phyloP scores from a whole-genome alignment of 2,888 invertebrate genomes.

The Neuroscelio doddi region DNA sequence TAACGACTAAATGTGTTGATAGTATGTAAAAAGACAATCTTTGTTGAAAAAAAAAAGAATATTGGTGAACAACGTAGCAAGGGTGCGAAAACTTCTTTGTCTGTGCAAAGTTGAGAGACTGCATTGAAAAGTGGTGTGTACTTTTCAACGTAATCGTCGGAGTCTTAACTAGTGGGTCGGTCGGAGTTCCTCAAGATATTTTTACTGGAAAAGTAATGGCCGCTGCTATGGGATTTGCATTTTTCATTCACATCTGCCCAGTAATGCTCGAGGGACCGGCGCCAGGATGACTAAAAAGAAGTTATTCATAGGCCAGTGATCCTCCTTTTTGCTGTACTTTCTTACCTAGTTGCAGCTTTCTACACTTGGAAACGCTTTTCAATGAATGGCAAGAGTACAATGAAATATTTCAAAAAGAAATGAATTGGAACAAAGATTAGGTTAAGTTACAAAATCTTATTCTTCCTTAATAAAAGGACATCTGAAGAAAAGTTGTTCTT shows the following conservation, averaged over 20 bases:
- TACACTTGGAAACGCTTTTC: slow-evolving; percentile 21
- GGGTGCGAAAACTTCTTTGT: slow-evolving; percentile 21
- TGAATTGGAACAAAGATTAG: slow-evolving; percentile 8
- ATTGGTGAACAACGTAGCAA: slow-evolving; percentile 21
- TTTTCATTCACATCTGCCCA: slow-evolving; percentile 45
- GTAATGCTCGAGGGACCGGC: slow-evolving; percentile 44
- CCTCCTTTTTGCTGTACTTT: slow-evolving; percentile 22
- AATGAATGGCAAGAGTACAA: slow-evolving; percentile 32
- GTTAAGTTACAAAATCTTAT: neutral
- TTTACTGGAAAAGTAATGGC: slow-evolving; percentile 25
- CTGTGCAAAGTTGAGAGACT: slow-evolving; percentile 20
- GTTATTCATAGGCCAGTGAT: slow-evolving; percentile 41
- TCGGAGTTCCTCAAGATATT: slow-evolving; percentile 30
- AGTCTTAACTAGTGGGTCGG: slow-evolving; percentile 22
- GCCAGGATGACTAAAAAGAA: slow-evolving; percentile 38
- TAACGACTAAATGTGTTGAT: too few relatives aligned
- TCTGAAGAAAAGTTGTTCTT: too few relatives aligned
- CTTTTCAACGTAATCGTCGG: slow-evolving; percentile 31
- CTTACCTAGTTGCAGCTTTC: slow-evolving; percentile 4
- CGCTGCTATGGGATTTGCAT: slow-evolving; percentile 37
- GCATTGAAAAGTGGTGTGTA: slow-evolving; percentile 19
- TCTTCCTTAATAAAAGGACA: too few relatives aligned
- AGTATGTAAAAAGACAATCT: too few relatives aligned
- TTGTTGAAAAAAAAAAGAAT: neutral
- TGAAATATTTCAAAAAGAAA: slow-evolving; percentile 10